Percentiles rank a stretch among this genome's conserved stretches.
Evolutionary conservation across 2,113 vertebrate species (phyloP).

Genomic region (Phrynocephalus versicolor): DNA sequence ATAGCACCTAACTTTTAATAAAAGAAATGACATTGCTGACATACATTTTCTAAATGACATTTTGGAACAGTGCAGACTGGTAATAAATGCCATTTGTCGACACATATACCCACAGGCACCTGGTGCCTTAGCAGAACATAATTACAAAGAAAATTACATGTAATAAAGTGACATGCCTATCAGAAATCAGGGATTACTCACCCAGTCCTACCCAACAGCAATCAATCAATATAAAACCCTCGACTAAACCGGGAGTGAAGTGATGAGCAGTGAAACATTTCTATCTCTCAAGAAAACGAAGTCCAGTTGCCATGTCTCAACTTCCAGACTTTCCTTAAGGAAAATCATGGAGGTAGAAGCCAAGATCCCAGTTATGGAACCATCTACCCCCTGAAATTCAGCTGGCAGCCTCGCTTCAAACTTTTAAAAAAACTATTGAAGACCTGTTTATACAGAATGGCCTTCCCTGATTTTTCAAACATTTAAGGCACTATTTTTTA

Average conservation of each 20-base stretch:
- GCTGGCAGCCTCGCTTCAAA: too few relatives aligned
- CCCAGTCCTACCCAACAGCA: conserved; percentile 2
- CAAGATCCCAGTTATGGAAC: too few relatives aligned
- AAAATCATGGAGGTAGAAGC: neutral
- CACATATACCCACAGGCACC: conserved; percentile 11
- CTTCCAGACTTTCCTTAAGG: conserved; percentile 6
- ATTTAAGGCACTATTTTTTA: too few relatives aligned
- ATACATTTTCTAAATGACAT: conserved; percentile 21
- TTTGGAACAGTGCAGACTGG: conserved; percentile 10
- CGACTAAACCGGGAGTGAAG: neutral
- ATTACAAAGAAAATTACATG: conserved; percentile 34
- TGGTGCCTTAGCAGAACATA: conserved; percentile 14
- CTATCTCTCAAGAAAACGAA: too few relatives aligned
- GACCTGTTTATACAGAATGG: too few relatives aligned
- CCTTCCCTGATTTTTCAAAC: too few relatives aligned
- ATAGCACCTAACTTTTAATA: conserved; percentile 14
- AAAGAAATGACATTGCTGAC: conserved; percentile 4
- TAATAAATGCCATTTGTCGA: conserved; percentile 27
- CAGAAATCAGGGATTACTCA: conserved; percentile 20
- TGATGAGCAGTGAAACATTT: too few relatives aligned
- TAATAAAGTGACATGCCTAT: conserved; percentile 27
- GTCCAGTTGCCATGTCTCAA: too few relatives aligned
- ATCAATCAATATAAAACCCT: conserved; percentile 25
- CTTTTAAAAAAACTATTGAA: too few relatives aligned
- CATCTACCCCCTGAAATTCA: too few relatives aligned